Evolutionary conservation across 2,797 vertebrate genomes (phyloP), one percentile per base, ranked within the genome.

Genomic region (Hirundo rustica): DNA sequence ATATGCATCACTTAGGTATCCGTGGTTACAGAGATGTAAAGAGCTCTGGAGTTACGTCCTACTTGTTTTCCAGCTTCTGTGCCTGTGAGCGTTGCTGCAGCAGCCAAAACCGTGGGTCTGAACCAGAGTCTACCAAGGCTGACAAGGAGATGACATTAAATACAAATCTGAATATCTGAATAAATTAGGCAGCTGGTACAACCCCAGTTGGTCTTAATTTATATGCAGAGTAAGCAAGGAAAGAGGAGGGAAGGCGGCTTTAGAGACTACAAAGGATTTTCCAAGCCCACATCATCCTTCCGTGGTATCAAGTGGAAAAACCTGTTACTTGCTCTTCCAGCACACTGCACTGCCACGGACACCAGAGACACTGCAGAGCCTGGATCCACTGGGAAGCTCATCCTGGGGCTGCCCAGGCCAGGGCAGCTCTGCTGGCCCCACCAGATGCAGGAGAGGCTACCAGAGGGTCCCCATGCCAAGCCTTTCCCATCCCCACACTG

Each of bases 81-180:
- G 81, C 25, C 74, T 67, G 34, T 26, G 40, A 85, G 82, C 87
- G 73, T 2, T 93, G 45, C 61, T 78, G 74, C 66, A 86, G 65
- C 48, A 87, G 64, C 36, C 89, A 89, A 91, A 29, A 16, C 17
- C 5, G 3, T 27, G 64, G 78, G 53, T 53, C 80, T 88, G 58
- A 88, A 72, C 16, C 36, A 60, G 38, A 75, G 57, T 53, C 87
- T 79, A 71, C 64, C 65, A 83, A 2, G 34, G 34, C 3, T 88
- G 70, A 91, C 53, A 71, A 74, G 71, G 70, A 81, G 48, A 47
- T 64, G 42, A 36, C 68, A 85, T 67, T 88, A 77, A 92, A 90
- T 61, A 85, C 23, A 74, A 67, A 88, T 50, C 45, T 83, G 82
- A 89, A 44, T 81, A 93, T 26, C 50, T 89, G 65, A 92, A 93